Conservation (phyloP, 2,113 vertebrate species). For the Vireo altiloquus region DNA sequence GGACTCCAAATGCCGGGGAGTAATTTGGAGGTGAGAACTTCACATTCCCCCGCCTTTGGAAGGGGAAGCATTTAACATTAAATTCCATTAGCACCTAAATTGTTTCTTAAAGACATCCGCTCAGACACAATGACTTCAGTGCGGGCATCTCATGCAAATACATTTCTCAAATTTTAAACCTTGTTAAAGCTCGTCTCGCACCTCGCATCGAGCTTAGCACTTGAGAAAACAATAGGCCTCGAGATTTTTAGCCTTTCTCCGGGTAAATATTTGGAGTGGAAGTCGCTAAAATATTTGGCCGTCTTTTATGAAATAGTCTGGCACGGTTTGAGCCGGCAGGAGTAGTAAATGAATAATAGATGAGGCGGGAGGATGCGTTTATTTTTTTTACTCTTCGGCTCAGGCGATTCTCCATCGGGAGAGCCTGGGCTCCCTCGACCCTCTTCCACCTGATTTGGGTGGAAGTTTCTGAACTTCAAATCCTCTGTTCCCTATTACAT, state of each 20-base stretch:
- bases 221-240: conserved; percentile 81
- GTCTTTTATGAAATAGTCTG: conserved; percentile 68
- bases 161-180: conserved; percentile 81
- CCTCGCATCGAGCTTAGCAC: conserved; percentile 74
- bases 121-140: conserved; percentile 71
- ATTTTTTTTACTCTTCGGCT: conserved; percentile 64
- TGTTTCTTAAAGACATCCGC: conserved; percentile 80
- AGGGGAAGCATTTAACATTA: conserved; percentile 73
- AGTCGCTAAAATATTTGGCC: conserved; percentile 75
- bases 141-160: conserved; percentile 78
- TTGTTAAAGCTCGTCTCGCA: conserved; percentile 87
- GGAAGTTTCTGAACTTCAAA: conserved; percentile 73
- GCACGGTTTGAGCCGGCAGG: conserved; percentile 56
- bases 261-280: conserved; percentile 75
- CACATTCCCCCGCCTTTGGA: conserved; percentile 74
- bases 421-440: conserved; percentile 11
- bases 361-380: conserved; percentile 51
- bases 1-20: conserved; percentile 71
- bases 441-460: conserved; percentile 62
- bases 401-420: conserved; percentile 49
- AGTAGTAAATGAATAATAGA: conserved; percentile 73
- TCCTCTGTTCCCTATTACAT: conserved; percentile 48
- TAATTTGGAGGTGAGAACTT: conserved; percentile 76
- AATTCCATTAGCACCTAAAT: conserved; percentile 92
- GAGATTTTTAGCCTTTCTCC: conserved; percentile 63